Conservation (phyloP, 2,113 vertebrate genomes). For the Engraulis encrasicolus region DNA sequence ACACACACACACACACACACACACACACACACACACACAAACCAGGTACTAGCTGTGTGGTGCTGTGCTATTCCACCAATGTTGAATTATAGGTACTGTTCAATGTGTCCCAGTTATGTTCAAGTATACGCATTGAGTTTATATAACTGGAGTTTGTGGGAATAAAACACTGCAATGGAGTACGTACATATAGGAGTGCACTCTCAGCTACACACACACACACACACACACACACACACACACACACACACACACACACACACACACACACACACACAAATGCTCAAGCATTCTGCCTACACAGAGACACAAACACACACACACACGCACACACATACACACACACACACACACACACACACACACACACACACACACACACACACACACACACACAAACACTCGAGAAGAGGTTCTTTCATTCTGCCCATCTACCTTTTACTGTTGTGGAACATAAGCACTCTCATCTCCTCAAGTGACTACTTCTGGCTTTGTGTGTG, state of each 20-base stretch:
- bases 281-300: no score
- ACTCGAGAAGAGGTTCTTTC: not conserved
- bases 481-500: not conserved
- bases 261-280: not conserved
- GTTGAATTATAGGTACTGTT: not conserved
- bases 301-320: no score
- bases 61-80: not conserved
- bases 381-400: no score
- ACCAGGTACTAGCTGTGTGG: constrained; percentile 71
- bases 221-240: not conserved
- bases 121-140: not conserved
- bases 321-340: no score
- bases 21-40: no score
- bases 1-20: no score
- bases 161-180: no score
- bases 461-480: not conserved
- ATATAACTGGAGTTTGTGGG: not conserved
- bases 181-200: no score
- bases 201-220: no score
- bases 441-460: constrained; percentile 10
- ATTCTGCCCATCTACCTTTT: not conserved
- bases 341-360: not conserved
- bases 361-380: not conserved
- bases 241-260: not conserved
- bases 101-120: not conserved